These are phyloP conservation scores for Temnothorax unifasciatus DNA, from an alignment of 2,888 invertebrate genomes.

Conservation along the genomic window DNA sequence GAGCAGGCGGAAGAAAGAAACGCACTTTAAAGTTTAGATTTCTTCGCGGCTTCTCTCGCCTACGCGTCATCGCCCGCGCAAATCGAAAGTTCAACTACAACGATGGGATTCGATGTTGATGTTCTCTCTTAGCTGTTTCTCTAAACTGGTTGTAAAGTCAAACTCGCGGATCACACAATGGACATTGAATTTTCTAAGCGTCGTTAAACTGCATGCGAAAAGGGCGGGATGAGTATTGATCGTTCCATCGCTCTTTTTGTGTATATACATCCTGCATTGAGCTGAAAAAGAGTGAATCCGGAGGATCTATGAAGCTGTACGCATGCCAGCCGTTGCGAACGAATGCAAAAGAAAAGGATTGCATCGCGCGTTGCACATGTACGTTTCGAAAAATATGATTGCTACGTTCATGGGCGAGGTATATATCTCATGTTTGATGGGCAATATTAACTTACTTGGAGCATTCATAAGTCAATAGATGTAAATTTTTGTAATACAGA, in stretches of 20 bases:
- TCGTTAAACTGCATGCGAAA: conserved; percentile 52
- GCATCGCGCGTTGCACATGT: not conserved
- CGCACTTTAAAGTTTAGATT: conserved; percentile 54
- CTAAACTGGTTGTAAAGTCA: conserved; percentile 14
- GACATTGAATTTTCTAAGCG: conserved; percentile 65
- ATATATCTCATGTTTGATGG: not conserved
- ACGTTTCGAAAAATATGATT: conserved; percentile 12
- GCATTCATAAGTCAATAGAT: not conserved
- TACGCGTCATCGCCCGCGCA: conserved; percentile 27
- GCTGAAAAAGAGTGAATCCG: conserved; percentile 3
- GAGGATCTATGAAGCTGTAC: conserved; percentile 18
- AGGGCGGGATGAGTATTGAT: conserved; percentile 50
- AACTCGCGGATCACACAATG: not conserved
- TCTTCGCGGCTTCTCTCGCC: not conserved
- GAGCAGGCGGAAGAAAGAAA: conserved; percentile 3
- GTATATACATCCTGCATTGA: not conserved
- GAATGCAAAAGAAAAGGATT: conserved; percentile 6
- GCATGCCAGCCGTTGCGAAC: not conserved
- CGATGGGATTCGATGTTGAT: conserved; percentile 12
- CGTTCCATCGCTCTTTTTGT: conserved; percentile 42
- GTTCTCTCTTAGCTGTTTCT: conserved; percentile 5
- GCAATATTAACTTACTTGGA: not conserved
- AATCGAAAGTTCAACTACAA: conserved; percentile 48
- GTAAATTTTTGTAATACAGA: not conserved
- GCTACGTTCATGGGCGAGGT: not conserved